phyloP scores from a whole-genome alignment of 2,888 invertebrate genomes.

The Therioaphis trifolii region DNA sequence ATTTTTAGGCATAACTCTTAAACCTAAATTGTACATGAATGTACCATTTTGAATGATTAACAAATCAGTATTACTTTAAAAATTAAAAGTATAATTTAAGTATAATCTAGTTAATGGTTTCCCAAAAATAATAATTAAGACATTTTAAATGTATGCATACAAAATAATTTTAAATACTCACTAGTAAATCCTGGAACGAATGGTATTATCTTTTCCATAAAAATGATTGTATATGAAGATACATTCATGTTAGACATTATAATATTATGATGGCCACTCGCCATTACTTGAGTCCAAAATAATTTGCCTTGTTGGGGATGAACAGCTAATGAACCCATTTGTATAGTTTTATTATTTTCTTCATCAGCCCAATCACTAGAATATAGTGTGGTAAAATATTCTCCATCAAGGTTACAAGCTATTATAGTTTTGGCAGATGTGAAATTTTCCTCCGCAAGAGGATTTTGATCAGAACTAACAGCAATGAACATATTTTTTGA shows the following conservation, averaged over 20 bases:
- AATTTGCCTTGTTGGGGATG: conserved; percentile 75
- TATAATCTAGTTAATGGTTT: not conserved
- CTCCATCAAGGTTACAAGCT: conserved; percentile 79
- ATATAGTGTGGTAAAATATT: conserved; percentile 73
- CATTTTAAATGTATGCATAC: too few species aligned
- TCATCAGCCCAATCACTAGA: conserved; percentile 64
- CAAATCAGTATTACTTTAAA: too few species aligned
- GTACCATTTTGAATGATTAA: too few species aligned
- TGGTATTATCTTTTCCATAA: conserved; percentile 66
- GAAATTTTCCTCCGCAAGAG: conserved; percentile 30
- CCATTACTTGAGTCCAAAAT: conserved; percentile 74
- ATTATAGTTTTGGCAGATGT: conserved; percentile 70
- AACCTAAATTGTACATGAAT: too few species aligned
- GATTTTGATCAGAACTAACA: conserved; percentile 56
- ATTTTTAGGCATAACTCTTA: too few species aligned
- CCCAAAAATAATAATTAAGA: not conserved
- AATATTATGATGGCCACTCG: conserved; percentile 65
- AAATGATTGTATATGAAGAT: conserved; percentile 63
- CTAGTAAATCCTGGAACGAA: conserved; percentile 64
- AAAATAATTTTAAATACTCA: conserved; percentile 64
- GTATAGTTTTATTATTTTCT: conserved; percentile 60
- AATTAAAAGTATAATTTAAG: too few species aligned
- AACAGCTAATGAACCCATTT: conserved; percentile 76
- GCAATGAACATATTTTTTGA: conserved; percentile 79
- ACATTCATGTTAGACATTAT: conserved; percentile 66